Evolutionary conservation across 2,888 invertebrate genomes (phyloP), one percentile per base, ranked within the genome.

Genomic region (Junonia oenone): DNA sequence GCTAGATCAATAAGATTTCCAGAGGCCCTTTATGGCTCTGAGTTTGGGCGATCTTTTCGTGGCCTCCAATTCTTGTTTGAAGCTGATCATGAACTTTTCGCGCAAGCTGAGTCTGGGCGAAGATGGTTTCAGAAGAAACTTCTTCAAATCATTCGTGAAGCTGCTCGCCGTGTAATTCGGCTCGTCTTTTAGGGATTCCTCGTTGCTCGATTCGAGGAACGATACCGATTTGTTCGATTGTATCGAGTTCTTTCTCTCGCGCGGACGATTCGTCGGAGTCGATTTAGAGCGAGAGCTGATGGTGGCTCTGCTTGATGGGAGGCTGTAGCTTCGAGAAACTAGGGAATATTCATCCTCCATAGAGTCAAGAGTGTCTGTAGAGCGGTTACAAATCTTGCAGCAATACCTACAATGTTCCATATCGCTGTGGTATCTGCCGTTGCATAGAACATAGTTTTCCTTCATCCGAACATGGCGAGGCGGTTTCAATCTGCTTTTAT

Each of bases 101-200:
- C 87, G 78, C 33, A 91, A 69, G 63, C 90, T 91, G 27, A 83
- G 75, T 13, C 88, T 69, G 9, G 90, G 89, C 50, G 90, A 72
- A 45, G 88, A 74, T 11, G 91, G 90, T 55, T 83, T 86, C 48
- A 90, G 64, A 0, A 91, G 69, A 59, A 91, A 91, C 73, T 80
- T 83, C 68, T 91, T 91, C 59, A 91, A 66, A 63, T 91, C 91
- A 59, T 91, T 90, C 4, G 90, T 91, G 68, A 91, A 91, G 66
- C 90, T 91, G 63, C 85, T 90, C 4, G 90, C 90, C 11, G 91
- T 90, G 58, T 91, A 91, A 49, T 91, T 90, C 1, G 90, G 83
- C 62, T 89, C 90, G 60, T 89, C 89, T 45, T 84, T 83, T 40
- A 72, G 67, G 49, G 85, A 77, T 51, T 82, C 86, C 11, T 87